A percentile compares a stretch with the other conserved stretches of the same genome.
Conservation (phyloP, 2,113 vertebrate species). For the Hydrochoerus hydrochaeris region DNA sequence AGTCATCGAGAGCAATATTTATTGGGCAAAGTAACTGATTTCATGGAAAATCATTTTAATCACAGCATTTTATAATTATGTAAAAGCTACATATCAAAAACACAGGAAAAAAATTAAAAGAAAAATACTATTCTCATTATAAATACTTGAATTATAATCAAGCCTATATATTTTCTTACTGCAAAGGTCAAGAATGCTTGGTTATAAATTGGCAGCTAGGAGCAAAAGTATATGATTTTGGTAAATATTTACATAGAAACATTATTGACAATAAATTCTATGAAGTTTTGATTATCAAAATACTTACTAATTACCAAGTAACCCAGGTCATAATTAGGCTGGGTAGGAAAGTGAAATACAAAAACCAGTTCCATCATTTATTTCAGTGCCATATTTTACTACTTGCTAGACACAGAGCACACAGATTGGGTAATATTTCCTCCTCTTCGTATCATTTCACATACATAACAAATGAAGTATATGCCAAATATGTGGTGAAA, state of each 20-base stretch:
- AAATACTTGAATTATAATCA: neutral
- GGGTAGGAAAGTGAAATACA: neutral
- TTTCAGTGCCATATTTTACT: neutral
- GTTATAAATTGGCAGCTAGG: neutral
- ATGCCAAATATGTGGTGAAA: neutral
- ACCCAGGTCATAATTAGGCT: neutral
- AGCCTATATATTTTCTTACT: neutral
- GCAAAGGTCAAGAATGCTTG: neutral
- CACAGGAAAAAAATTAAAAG: neutral
- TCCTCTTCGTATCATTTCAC: neutral
- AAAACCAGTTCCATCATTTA: neutral
- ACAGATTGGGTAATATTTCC: accelerated
- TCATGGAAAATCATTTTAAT: neutral
- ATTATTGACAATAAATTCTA: neutral
- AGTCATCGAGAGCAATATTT: neutral
- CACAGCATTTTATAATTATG: conserved; percentile 21
- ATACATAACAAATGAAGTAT: neutral
- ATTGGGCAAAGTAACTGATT: neutral
- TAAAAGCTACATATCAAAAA: neutral
- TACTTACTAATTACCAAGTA: neutral
- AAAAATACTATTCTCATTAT: neutral
- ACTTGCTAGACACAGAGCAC: neutral
- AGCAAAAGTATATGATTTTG: neutral
- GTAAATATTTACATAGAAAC: neutral
- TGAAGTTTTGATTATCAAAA: neutral